Conservation (phyloP, 2,888 invertebrate genomes). For the Spisula solida region DNA sequence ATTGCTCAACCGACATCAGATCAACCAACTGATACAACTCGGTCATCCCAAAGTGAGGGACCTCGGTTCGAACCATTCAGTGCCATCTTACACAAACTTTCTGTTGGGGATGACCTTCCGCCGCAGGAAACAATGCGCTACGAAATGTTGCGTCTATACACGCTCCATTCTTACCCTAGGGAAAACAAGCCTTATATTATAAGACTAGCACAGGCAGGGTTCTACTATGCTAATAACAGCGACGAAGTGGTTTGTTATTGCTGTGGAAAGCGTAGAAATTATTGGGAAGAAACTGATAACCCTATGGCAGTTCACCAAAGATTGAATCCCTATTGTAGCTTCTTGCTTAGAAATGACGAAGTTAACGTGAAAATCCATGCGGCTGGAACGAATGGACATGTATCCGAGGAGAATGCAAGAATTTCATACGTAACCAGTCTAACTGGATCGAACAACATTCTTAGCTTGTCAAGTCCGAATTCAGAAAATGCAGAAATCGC, state of each 20-base stretch:
- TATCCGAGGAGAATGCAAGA: neutral
- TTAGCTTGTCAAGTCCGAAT: neutral
- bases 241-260: conserved; percentile 57
- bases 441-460: neutral
- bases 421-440: neutral
- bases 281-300: conserved; percentile 47
- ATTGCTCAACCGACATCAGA: neutral
- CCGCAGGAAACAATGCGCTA: conserved; percentile 48
- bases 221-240: conserved; percentile 42
- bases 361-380: conserved; percentile 42
- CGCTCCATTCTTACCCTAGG: conserved; percentile 36
- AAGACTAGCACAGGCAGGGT: conserved; percentile 44
- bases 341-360: conserved; percentile 30
- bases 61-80: conserved; percentile 34
- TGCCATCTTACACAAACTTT: conserved; percentile 33
- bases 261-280: conserved; percentile 43
- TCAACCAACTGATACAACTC: neutral
- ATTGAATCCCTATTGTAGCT: conserved; percentile 42
- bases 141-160: conserved; percentile 50
- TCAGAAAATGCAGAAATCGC: neutral
- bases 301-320: conserved; percentile 42
- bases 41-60: neutral
- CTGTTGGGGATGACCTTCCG: conserved; percentile 34
- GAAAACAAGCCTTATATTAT: conserved; percentile 49
- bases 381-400: neutral